Base-by-base conservation (phyloP, 2,113 vertebrate species). In the Perognathus longimembris region DNA sequence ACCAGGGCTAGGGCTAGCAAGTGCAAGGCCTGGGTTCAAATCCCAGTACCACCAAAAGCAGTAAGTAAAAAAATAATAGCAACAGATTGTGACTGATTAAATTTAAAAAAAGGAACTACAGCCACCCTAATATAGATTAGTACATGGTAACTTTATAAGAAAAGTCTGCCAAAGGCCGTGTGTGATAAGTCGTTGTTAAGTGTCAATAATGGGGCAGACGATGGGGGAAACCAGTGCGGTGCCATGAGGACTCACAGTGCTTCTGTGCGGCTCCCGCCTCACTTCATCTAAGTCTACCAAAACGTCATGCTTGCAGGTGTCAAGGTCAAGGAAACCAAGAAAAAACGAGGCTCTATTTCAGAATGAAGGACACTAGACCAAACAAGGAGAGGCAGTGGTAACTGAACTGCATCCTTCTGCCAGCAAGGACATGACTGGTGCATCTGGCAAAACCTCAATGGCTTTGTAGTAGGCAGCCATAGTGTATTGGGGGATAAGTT, bases 131-230 rank as follows among this genome's bases (percentile, higher is more conserved):
- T 18, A 45, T 17, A 74, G 63, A 38, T 32, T 32, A 86, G 40
- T 12, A 40, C 40, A 59, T 5, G 32, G 6, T 54, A 21, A 59
- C 24, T 75, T 40, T 28, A 20, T 0, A 70, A 32, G n/a, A 74
- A 64, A 66, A 54, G 54, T 14, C 32, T 71, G 38, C 61, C 75
- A 61, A 78, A 63, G 6, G 5, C 24, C 32, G 5, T 61, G 24
- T 57, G 14, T 18, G 42, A 57, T 78, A 74, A 34, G 12, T 7
- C 22, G 36, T 20, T n/a, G 21, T 32, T 24, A 0, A 64, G 24
- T 1, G 1, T 18, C 20, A 17, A 1, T 38, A 22, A n/a, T 0
- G 64, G 59, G 50, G 30, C 40, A 38, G 11, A 3, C 0, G 0
- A 17, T 18, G 50, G 50, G 15, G 11, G 6, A 69, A 36, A 5